Base-by-base conservation (phyloP, 2,888 invertebrate genomes). In the Nephrocerus scutellatus region DNA sequence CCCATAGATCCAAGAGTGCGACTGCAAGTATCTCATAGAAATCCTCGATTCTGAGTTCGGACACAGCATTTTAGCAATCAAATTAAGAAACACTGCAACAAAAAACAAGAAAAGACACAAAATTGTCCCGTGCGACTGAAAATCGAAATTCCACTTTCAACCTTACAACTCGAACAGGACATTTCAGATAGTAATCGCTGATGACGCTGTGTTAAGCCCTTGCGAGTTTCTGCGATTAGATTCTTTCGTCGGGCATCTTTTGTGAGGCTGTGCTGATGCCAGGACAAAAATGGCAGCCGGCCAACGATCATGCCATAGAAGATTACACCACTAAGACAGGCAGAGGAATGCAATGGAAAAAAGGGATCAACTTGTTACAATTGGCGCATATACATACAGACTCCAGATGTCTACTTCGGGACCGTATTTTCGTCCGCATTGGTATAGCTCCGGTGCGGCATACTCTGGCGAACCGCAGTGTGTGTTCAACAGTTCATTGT, bases 381-480 rank as follows among this genome's bases (percentile, higher is more conserved):
- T 18, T 9, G 5, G 22, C 12, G 5, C 9, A 2, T 30, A 18
- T 44, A 48, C 48, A 39, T 53, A 82, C 81, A 82, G 70, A 67
- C 84, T 84, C 84, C 84, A 84, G 30, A 84, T 71, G 63, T 84
- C 84, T 30, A 84, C 80, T 66, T 82, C 83, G 7, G 83, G 79
- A 28, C 84, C 84, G 64, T 84, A 84, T 44, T 73, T 74, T 39
- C 75, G 74, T 21, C 78, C 78, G 53, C 77, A 76, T 13, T 78
- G 70, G 59, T 84, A 84, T 43, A 84, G 71, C 65, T 84, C 84
- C 0, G 84, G 84, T 26, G 84, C 84, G 3, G 84, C 84, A 63
- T 84, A 84, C 66, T 84, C 84, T 9, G 84, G 78, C 21, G 84
- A 84, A 30, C 84, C 84, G 65, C 84, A 84, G 52, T 83, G 83